Evolutionary conservation across 2,888 invertebrate species (phyloP).

Genomic region (Mythimna vitellina): DNA sequence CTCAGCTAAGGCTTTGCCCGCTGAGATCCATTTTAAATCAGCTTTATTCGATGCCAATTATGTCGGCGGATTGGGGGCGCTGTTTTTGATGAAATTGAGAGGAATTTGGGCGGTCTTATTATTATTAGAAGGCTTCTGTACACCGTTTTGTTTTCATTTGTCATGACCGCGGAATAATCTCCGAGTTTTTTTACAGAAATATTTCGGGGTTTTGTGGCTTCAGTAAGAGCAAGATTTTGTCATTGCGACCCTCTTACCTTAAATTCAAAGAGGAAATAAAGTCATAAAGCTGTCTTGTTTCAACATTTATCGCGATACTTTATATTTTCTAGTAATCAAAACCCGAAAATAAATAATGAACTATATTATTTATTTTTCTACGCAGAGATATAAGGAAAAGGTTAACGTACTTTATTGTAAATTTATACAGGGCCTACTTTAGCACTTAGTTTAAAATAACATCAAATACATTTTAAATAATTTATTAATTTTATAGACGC

Average conservation of each 20-base stretch:
- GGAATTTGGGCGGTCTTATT: slow-evolving; percentile 30
- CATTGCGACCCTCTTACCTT: too few species aligned
- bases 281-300: too few species aligned
- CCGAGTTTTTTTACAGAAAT: not conserved
- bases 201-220: not conserved
- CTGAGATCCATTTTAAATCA: slow-evolving; percentile 55
- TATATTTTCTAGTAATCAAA: too few species aligned
- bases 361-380: too few species aligned
- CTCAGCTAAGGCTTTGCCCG: slow-evolving; percentile 38
- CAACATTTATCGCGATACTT: too few species aligned
- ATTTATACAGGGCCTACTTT: too few species aligned
- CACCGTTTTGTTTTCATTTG: slow-evolving; percentile 26
- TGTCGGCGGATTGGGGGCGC: slow-evolving; percentile 27
- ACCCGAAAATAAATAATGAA: too few species aligned
- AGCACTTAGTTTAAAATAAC: not conserved
- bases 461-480: not conserved
- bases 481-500: not conserved
- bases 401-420: too few species aligned
- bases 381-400: too few species aligned
- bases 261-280: too few species aligned
- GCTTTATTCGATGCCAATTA: slow-evolving; percentile 53
- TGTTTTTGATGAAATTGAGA: slow-evolving; percentile 49
- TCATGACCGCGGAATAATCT: not conserved
- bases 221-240: too few species aligned
- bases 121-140: slow-evolving; percentile 14